phyloP scores from a whole-genome alignment of 2,797 vertebrate species.

The Ataeniobius toweri region DNA sequence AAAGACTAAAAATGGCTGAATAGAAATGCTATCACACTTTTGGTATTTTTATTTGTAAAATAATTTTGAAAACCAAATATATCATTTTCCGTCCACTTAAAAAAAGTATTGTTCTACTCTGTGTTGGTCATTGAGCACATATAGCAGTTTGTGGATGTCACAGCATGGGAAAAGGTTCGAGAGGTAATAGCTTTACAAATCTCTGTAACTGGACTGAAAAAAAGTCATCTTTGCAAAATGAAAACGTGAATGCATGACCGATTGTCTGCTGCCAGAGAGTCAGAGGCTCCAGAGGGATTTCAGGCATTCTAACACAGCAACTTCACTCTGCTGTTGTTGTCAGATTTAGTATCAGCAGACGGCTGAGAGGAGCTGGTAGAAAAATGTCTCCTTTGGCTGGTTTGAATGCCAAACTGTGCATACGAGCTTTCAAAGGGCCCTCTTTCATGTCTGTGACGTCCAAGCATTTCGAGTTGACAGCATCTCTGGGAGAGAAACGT shows the following conservation, averaged over 20 bases:
- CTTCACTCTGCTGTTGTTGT: conserved; percentile 71
- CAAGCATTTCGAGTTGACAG: conserved; percentile 58
- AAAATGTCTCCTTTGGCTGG: conserved; percentile 62
- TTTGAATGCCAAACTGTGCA: conserved; percentile 60
- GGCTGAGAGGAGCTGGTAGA: conserved; percentile 53
- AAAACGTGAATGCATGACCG: conserved; percentile 41
- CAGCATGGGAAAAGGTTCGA: background rate
- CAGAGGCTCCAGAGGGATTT: conserved; percentile 56
- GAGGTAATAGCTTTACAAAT: background rate
- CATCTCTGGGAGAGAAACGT: conserved; percentile 61
- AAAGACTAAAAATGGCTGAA: background rate
- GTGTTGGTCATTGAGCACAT: background rate
- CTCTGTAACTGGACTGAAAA: background rate
- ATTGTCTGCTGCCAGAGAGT: conserved; percentile 47
- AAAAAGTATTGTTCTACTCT: background rate
- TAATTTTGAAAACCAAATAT: background rate
- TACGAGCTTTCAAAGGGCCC: conserved; percentile 56
- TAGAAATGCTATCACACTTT: background rate
- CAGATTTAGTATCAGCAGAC: conserved; percentile 71
- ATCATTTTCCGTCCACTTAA: background rate
- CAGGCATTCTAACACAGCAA: conserved; percentile 69
- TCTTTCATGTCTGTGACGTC: conserved; percentile 65
- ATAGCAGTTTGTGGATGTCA: background rate
- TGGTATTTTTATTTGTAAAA: background rate
- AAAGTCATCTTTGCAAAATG: conserved; percentile 38